Evolutionary conservation across 1,140 invertebrate species (phyloP), one percentile per base, ranked within the genome.

Genomic region (Zophobas atratus): DNA sequence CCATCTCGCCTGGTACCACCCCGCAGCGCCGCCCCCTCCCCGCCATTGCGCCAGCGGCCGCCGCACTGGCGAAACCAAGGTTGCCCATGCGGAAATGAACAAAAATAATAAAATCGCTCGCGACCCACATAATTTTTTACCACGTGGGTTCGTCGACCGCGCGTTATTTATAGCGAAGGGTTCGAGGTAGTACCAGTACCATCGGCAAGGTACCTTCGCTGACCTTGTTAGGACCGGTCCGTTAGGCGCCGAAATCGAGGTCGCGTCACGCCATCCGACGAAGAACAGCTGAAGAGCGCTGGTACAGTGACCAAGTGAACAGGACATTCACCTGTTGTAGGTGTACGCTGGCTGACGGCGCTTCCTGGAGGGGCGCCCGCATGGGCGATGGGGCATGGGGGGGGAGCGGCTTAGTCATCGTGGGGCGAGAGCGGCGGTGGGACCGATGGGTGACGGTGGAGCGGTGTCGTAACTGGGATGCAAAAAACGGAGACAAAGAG

Each of bases 301-400:
- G 77, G 60, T 76, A 76, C 51, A 79, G 78, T 79, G 78, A 79
- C 78, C 78, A 79, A 79, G 78, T 79, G 56, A 76, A 67, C 67
- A 79, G 78, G 78, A 56, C 78, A 76, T 79, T 79, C 60, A 71
- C 78, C 78, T 76, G 71, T 73, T 73, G 71, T 73, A 73, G 71
- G 71, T 73, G 71, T 73, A 53, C 60, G 60, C 43, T 67, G 43
- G 43, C 60, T 67, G 38, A 43, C 60, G 20, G 20, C 38, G 60
- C 34, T 67, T 67, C 60, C 60, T 67, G 60, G 60, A 67, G 60
- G 60, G 60, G 60, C 6, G 5, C 1, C 4, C 55, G 6, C 43
- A 46, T 20, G 20, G 20, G 20, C 20, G 20, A 20, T 20, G 20
- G 20, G 20, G 20, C 20, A 20, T 20, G 20, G 20, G 20, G 20